These are phyloP conservation scores for Spilosoma lubricipeda DNA, from an alignment of 2,888 invertebrate genomes.

Conservation along the genomic window DNA sequence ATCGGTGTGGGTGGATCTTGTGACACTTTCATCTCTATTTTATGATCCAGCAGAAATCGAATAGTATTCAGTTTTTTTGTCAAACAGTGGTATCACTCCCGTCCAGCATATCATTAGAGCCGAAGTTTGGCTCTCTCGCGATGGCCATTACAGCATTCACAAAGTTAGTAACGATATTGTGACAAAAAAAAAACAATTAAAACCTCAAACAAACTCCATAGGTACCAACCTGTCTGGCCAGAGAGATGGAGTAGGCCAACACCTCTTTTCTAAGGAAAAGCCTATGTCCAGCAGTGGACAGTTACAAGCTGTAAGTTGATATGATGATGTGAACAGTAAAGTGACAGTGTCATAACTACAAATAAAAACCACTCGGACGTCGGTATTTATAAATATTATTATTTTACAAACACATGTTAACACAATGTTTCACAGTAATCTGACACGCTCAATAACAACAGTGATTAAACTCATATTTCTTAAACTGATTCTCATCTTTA, in stretches of 20 bases:
- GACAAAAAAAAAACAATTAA: no score
- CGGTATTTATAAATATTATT: not conserved
- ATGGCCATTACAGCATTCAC: not conserved
- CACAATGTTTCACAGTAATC: conserved; percentile 5
- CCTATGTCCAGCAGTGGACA: no score
- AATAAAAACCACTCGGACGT: not conserved
- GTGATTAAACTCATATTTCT: conserved; percentile 4
- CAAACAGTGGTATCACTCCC: not conserved
- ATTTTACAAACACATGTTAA: not conserved
- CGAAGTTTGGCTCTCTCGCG: not conserved
- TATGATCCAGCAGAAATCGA: no score
- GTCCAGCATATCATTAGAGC: not conserved
- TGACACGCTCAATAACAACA: not conserved
- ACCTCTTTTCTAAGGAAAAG: no score
- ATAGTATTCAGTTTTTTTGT: no score
- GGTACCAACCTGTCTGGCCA: no score
- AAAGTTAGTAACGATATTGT: not conserved
- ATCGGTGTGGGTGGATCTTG: no score
- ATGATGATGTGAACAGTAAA: not conserved
- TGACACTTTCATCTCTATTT: no score
- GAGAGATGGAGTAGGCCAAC: no score
- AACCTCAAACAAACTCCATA: no score
- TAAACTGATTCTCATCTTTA: conserved; percentile 9
- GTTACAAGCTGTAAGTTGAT: no score
- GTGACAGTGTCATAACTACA: not conserved